Percentiles rank a stretch among this genome's conserved stretches.
These are phyloP conservation scores for Actenoides hombroni DNA, from an alignment of 2,113 vertebrate species.

Conservation along the genomic window DNA sequence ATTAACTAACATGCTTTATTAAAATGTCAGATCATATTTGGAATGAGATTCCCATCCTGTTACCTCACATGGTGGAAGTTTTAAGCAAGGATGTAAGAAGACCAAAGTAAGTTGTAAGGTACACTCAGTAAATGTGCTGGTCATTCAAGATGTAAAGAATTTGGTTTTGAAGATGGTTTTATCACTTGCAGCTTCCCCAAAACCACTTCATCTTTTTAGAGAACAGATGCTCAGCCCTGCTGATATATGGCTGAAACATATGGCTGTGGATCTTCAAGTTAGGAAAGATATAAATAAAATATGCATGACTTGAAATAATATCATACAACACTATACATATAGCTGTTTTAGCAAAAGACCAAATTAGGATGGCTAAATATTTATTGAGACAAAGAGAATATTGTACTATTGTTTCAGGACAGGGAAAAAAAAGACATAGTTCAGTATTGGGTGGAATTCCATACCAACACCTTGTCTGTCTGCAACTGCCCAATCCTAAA, in stretches of 20 bases:
- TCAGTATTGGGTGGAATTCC: not conserved
- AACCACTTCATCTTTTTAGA: slow-evolving; percentile 6
- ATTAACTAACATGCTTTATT: not conserved
- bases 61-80: not conserved
- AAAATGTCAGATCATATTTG: not conserved
- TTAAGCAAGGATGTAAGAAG: not conserved
- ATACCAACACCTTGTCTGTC: not conserved
- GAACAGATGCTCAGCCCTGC: slow-evolving; percentile 43
- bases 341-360: not conserved
- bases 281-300: slow-evolving; percentile 51
- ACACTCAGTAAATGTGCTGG: not conserved
- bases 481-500: not conserved
- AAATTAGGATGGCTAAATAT: not conserved
- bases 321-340: not conserved
- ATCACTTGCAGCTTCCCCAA: slow-evolving; percentile 33
- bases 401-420: not conserved
- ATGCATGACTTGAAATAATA: slow-evolving; percentile 40
- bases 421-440: not conserved
- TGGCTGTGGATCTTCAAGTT: slow-evolving; percentile 33
- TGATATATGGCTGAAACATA: slow-evolving; percentile 49
- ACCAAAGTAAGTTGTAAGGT: not conserved
- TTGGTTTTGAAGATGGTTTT: slow-evolving; percentile 20
- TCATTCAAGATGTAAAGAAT: not conserved
- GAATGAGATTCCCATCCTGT: not conserved
- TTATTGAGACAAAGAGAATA: not conserved